Base-by-base conservation (phyloP, 2,113 vertebrate genomes). In the Tautogolabrus adspersus region DNA sequence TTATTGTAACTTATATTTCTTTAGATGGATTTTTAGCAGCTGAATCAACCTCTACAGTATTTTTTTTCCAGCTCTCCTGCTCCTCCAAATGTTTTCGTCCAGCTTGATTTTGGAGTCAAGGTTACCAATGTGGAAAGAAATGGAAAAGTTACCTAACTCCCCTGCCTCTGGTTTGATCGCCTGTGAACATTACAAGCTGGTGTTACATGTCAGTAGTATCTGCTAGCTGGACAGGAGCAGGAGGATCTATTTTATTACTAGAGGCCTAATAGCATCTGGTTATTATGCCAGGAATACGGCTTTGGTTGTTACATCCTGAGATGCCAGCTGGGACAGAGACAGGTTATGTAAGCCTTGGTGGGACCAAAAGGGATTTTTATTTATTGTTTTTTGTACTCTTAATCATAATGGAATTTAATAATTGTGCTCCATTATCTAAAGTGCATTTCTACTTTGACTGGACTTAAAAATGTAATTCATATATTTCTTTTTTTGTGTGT, bases 151-250 rank as follows among this genome's bases (percentile, higher is more conserved):
- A 61, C 47, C 54, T 63, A 52, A 77, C 49, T 70, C 6, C 22
- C 62, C 21, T 5, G 13, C 57, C 74, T 57, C 44, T 56, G 26
- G 30, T 78, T 69, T 72, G 52, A 75, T 59, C 19, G 2, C 58
- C 38, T 78, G 75, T 70, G 72, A 85, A 86, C 72, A 86, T 87
- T 47, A 68, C 83, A 72, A 46, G 60, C 40, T 56, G 61, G 79
- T 88, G 91, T 57, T 85, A 90, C 77, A 91, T 89, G 72, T 85
- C 81, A 71, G 60, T 54, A 65, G 75, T 49, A 83, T 75, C 82
- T 77, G 88, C 59, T 60, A 88, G 63, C 62, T 70, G 58, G 51
- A 81, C 72, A 83, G 22, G 37, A 73, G 72, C 63, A 59, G 57
- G 59, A 65, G 22, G 57, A 70, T 75, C 64, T 62, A 34, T 68